Conservation (phyloP, 2,797 vertebrate genomes). For the Telmatherina bonti region DNA sequence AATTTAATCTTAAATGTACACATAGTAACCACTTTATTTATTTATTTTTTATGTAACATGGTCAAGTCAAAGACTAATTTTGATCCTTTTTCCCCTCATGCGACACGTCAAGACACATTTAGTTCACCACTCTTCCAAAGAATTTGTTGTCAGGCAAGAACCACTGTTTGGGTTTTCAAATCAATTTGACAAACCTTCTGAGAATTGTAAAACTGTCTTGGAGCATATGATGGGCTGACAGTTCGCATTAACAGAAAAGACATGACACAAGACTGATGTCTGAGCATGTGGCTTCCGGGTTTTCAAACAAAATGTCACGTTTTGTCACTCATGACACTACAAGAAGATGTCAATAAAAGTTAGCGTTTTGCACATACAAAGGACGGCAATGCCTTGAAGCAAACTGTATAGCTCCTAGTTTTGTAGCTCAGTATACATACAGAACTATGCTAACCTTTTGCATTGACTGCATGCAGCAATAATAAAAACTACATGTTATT, state of each 20-base stretch:
- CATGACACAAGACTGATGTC: conserved; percentile 59
- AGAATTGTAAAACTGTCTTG: conserved; percentile 69
- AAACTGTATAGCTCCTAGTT: too few species aligned
- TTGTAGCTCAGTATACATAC: conserved; percentile 8
- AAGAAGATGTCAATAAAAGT: conserved; percentile 64
- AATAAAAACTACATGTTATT: conserved; percentile 44
- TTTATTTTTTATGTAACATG: conserved; percentile 38
- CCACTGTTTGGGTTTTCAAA: conserved; percentile 75
- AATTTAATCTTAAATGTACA: conserved; percentile 19
- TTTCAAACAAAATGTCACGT: conserved; percentile 42
- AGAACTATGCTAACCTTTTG: conserved; percentile 13
- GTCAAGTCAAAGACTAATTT: conserved; percentile 26
- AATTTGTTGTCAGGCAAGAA: conserved; percentile 50
- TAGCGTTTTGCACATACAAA: conserved; percentile 46
- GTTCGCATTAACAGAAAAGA: conserved; percentile 53
- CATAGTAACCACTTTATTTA: conserved; percentile 7
- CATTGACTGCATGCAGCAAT: conserved; percentile 22
- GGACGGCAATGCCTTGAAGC: conserved; percentile 46
- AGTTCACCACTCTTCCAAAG: conserved; percentile 47
- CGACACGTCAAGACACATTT: conserved; percentile 67
- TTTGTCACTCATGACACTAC: conserved; percentile 38
- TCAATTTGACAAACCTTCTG: conserved; percentile 80
- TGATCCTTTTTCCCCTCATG: conserved; percentile 34
- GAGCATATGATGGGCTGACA: conserved; percentile 75
- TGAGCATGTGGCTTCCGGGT: conserved; percentile 53